A percentile compares a stretch with the other conserved stretches of the same genome.
These are phyloP conservation scores for Dreissena polymorpha DNA, from an alignment of 1,140 invertebrate species.

Conservation along the genomic window DNA sequence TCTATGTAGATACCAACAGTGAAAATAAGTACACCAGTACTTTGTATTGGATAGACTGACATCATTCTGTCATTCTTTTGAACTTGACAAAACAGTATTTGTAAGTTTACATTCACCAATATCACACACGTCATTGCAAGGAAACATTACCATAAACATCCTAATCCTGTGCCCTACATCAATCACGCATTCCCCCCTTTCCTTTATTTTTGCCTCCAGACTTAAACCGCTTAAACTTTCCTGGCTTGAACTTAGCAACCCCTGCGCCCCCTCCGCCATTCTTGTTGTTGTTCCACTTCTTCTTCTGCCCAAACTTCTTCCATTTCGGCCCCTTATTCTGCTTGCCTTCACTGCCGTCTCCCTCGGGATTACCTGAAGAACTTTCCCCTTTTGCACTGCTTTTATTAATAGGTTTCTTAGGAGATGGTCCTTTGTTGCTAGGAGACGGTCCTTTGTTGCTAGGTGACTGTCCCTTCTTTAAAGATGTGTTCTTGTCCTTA, in stretches of 20 bases:
- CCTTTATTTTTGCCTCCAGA: constrained; percentile 16
- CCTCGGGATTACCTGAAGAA: constrained; percentile 5
- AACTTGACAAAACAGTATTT: no score
- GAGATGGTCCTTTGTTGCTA: neutral
- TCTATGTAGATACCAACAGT: no score
- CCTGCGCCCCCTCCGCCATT: constrained; percentile 49
- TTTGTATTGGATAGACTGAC: no score
- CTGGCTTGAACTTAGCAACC: constrained; percentile 58
- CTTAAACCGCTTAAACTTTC: constrained; percentile 62
- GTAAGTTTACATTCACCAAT: no score
- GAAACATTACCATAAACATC: no score
- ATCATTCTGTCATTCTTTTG: no score
- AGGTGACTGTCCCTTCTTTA: neutral
- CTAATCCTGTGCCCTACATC: no score
- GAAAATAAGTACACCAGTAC: no score
- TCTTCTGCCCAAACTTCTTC: neutral
- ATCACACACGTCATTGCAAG: no score
- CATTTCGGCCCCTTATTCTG: neutral
- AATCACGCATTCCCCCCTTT: neutral
- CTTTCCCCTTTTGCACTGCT: constrained; percentile 7
- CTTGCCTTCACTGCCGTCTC: neutral
- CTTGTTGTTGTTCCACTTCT: constrained; percentile 10
- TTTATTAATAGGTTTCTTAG: neutral
- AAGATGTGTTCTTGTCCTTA: neutral
- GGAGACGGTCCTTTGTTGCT: neutral